Evolutionary conservation across 1,140 invertebrate genomes (phyloP).

Genomic region (Lamellibrachia luymesi): DNA sequence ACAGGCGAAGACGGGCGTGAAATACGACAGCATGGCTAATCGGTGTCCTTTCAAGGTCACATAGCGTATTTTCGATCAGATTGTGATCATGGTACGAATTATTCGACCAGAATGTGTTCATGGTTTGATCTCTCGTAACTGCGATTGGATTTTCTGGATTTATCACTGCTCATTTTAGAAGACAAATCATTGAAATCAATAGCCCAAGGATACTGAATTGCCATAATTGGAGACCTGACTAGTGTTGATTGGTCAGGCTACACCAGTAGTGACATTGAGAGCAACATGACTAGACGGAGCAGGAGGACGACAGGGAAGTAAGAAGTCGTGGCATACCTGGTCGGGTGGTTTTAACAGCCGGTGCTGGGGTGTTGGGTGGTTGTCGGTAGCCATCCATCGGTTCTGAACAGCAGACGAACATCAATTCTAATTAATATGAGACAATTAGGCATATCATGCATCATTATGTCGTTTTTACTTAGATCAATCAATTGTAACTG

Average conservation of each 20-base stretch:
- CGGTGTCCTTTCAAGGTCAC: neutral
- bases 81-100: neutral
- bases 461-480: neutral
- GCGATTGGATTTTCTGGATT: neutral
- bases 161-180: neutral
- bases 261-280: neutral
- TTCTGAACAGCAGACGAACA: neutral
- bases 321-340: neutral
- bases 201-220: neutral
- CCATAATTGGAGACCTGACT: neutral
- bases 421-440: neutral
- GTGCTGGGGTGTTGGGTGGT: neutral
- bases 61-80: neutral
- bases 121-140: neutral
- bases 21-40: neutral
- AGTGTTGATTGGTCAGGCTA: neutral
- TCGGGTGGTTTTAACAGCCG: neutral
- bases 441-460: neutral
- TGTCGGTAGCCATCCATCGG: neutral
- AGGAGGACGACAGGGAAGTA: neutral
- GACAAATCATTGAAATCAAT: neutral
- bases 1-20: neutral
- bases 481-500: neutral
- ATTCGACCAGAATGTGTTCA: neutral
- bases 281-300: neutral